Conservation (phyloP, 2,113 vertebrate genomes). For the Indri indri region DNA sequence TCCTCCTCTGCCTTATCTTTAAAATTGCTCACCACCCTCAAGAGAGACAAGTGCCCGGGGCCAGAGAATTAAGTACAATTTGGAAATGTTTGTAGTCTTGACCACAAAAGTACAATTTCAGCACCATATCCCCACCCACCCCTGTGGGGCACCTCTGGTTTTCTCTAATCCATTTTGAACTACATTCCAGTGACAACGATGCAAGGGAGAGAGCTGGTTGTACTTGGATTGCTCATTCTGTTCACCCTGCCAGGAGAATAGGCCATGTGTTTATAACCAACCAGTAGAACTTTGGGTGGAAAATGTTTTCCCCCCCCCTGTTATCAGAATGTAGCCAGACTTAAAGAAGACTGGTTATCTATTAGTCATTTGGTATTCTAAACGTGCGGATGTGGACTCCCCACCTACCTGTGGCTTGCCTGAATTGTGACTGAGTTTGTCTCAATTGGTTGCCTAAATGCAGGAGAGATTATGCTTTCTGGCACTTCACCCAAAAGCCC, state of each 20-base stretch:
- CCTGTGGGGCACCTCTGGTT: not conserved
- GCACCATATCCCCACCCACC: not conserved
- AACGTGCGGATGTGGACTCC: conserved; percentile 44
- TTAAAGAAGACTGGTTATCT: conserved; percentile 68
- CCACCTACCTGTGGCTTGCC: conserved; percentile 32
- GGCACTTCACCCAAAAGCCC: conserved; percentile 1
- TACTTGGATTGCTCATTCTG: not conserved
- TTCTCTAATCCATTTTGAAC: not conserved
- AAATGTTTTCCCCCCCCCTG: not conserved
- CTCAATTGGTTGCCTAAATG: not conserved
- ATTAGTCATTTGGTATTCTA: conserved; percentile 72
- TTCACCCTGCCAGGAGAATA: conserved; percentile 37
- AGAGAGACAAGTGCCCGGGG: not conserved
- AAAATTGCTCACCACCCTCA: not conserved
- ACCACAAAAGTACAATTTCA: conserved; percentile 8
- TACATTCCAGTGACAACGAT: not conserved
- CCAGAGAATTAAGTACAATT: not conserved
- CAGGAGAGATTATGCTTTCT: not conserved
- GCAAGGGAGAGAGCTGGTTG: not conserved
- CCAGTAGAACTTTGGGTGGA: conserved; percentile 46
- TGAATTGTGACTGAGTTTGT: conserved; percentile 49
- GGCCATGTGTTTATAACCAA: conserved; percentile 30
- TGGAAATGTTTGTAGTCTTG: not conserved
- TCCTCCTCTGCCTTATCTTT: not conserved
- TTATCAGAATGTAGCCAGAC: conserved; percentile 71